phyloP scores from a whole-genome alignment of 2,113 vertebrate species.

The Tragelaphus imberbis region DNA sequence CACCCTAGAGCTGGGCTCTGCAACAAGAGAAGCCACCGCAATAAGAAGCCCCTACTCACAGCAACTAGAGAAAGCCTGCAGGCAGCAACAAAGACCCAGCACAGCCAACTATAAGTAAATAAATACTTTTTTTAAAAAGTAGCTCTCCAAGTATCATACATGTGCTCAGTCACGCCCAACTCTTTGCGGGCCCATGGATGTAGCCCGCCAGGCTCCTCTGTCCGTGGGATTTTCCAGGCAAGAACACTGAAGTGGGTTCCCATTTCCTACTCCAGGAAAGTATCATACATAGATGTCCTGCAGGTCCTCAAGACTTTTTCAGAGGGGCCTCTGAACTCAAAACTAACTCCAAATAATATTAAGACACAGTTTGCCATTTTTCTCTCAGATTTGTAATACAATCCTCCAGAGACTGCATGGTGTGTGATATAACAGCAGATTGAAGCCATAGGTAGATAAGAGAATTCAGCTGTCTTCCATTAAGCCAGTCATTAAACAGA shows the following conservation, averaged over 20 bases:
- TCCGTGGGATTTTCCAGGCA: background rate
- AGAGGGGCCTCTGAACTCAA: background rate
- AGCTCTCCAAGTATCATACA: background rate
- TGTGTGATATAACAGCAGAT: background rate
- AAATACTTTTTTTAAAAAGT: background rate
- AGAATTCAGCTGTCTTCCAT: background rate
- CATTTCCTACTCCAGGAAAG: background rate
- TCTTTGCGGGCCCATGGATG: rapidly evolving
- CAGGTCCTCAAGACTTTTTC: background rate
- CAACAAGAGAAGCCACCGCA: background rate
- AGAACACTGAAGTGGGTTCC: background rate
- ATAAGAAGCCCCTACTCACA: background rate
- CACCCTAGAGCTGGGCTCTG: background rate
- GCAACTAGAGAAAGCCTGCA: background rate
- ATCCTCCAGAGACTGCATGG: background rate
- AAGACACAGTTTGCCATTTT: background rate
- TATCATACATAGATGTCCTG: background rate
- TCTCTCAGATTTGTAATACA: background rate
- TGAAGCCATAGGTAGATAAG: background rate
- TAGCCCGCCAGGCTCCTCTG: background rate
- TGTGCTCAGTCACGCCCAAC: background rate
- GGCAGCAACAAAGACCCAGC: background rate
- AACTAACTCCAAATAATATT: background rate
- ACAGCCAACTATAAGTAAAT: background rate
- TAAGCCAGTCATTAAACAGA: background rate